Percentiles rank a stretch among this genome's conserved stretches.
Evolutionary conservation across 2,113 vertebrate genomes (phyloP).

Genomic region (Callaeas wilsoni): DNA sequence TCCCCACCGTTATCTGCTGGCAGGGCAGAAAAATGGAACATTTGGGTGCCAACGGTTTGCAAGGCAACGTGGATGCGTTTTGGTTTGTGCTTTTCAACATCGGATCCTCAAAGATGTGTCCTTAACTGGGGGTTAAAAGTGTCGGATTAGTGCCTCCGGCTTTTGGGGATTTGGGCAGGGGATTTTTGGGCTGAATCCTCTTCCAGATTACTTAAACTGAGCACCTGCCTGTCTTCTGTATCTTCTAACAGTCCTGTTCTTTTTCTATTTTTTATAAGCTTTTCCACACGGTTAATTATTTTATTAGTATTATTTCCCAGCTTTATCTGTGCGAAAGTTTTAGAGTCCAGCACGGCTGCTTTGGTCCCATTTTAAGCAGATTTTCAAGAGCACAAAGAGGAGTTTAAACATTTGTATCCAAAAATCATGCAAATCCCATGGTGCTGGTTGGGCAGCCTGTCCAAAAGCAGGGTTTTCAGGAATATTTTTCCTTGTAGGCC

Average conservation of each 20-base stretch:
- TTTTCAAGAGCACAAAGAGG: neutral
- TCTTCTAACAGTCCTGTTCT: neutral
- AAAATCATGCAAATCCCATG: neutral
- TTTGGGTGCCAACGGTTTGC: neutral
- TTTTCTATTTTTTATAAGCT: neutral
- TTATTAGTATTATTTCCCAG: neutral
- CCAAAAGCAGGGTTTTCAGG: neutral
- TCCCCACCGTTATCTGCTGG: conserved; percentile 48
- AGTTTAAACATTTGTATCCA: neutral
- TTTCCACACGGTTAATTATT: neutral
- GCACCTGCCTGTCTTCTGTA: neutral
- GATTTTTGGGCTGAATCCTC: neutral
- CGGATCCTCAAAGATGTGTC: neutral
- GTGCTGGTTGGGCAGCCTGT: neutral
- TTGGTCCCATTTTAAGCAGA: neutral
- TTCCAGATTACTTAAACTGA: neutral
- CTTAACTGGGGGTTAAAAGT: neutral
- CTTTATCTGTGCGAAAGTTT: neutral
- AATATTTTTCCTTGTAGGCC: neutral
- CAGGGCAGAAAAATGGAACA: conserved; percentile 44
- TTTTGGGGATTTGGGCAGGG: neutral
- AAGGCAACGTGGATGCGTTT: neutral
- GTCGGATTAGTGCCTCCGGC: neutral
- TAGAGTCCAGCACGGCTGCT: fast-evolving
- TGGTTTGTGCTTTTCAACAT: neutral